Evolutionary conservation across 2,888 invertebrate species (phyloP), one percentile per base, ranked within the genome.

Genomic region (Pardosa pseudoannulata): DNA sequence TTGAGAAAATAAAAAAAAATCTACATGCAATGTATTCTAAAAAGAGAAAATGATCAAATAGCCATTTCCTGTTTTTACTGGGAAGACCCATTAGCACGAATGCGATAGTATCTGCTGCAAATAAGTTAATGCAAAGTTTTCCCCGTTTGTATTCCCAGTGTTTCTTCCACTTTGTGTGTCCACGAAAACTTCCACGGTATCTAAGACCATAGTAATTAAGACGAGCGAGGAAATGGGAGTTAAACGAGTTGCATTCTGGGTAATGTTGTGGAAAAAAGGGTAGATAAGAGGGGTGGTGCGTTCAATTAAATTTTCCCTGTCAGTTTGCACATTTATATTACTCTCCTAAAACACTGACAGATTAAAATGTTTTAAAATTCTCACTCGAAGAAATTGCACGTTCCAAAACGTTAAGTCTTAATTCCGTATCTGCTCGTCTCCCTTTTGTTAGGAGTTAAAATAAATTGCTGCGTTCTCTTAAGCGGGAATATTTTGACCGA

Each of bases 281-380:
- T 5, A 56, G 56, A 56, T 56, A 56, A 56, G 23, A 23, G 56
- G 23, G 23, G 23, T 3, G n/a, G n/a, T 16, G 1, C 23, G 23
- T 23, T 19, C 11, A 56, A 56, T 56, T 56, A 23, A 56, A 23
- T 56, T 6, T 56, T 19, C 56, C 13, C 23, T 56, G 56, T 56
- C 56, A 56, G 56, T 56, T 56, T 46, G 3, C 23, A 5, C 56
- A 56, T 56, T n/a, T n/a, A 23, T 23, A 16, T 46, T n/a, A 46
- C 41, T 46, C 56, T 16, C 1, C 56, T 56, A 16, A 23, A 23
- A 56, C 16, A 9, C 36, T 36, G 11, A 1, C 3, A 56, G 23
- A 56, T 56, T 56, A 56, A 23, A 56, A 56, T 56, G 23, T 56
- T 56, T 56, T 16, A n/a, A n/a, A 56, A 3, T 23, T 56, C 56